Base-by-base conservation (phyloP, 2,113 vertebrate species). In the Sarotherodon lohbergeri region DNA sequence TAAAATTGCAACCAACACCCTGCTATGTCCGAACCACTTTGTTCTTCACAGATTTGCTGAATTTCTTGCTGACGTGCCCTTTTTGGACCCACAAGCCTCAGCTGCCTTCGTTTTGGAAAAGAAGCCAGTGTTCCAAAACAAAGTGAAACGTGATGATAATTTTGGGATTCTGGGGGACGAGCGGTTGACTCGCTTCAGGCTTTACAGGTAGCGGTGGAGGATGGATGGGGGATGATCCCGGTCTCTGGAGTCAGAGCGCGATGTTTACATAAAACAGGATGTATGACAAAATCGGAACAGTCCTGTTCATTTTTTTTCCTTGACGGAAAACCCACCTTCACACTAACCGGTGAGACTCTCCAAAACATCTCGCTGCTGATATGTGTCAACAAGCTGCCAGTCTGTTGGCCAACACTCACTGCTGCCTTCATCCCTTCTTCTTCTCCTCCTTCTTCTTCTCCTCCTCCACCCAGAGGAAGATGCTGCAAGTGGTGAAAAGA, bases 391-490 rank as follows among this genome's bases (percentile, higher is more conserved):
- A 41, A 91, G 84, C 66, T 61, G 78, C 52, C 24, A 5, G n/a
- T 55, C 48, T 46, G 61, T 84, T 89, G 61, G 85, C 85, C 73
- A 91, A 91, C 55, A 9, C 73, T 78, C 27, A 0, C 24, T 29
- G 16, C 43, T 78, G 46, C 29, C 73, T 78, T 34, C 48, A 52
- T 78, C 27, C 46, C 46, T 52, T 19, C 54, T 48, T 54, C 52
- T 86, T 46, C 39, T 85, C 27, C 73, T 34, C 4, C 54, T 52
- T 46, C 14, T 61, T 56, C 68, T 91, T 16, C 84, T 84, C 46
- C 84, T 82, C 32, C 83, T 86, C 84, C 83, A 54, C 46, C 57
- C 83, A 87, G 79, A 90, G 86, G 88, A 93, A 93, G 83, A 90
- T 91, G 90, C 91, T 90, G 90, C 89, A 89, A 92, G 89, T 36